Evolutionary conservation across 2,797 vertebrate genomes (phyloP), one percentile per base, ranked within the genome.

Genomic region (Mionectes olivaceus): DNA sequence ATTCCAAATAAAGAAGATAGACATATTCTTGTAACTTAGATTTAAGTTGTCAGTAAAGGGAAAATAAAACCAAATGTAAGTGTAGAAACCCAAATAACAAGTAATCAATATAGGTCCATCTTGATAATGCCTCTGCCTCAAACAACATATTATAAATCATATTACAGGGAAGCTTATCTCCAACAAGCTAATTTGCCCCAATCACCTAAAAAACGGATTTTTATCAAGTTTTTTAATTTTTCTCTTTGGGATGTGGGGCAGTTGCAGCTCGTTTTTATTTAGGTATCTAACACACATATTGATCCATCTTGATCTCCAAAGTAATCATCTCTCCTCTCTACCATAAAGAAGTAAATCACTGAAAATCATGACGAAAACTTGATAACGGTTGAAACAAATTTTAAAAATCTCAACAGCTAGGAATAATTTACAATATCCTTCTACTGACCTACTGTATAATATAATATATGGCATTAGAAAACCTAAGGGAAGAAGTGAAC

Each of bases 381-480:
- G 2, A 9, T 27, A 43, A 12, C 41, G 59, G 41, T 2, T 71
- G 4, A 89, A 85, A 87, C 47, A 55, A 44, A 77, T 18, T 52
- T 19, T 2, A 0, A 32, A 17, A 57, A 59, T 2, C 0, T 2
- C 16, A 61, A 39, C 5, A 81, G 4, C 3, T 41, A 67, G 32
- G 4, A 81, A 8, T 32, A 67, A 35, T 50, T 64, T 50, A 10
- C 47, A 46, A 10, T 82, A 21, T 18, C 71, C 11, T 10, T 59
- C 12, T 71, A 32, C 17, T 65, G 50, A 41, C 9, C n/a, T 64
- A 27, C 5, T 69, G 13, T 11, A 22, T 32, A 4, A 22, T 39
- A 27, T 7, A 32, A 68, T 22, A n/a, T 12, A 28, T 9, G 3
- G 8, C 24, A 80, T 19, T 32, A 73, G 33, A 52, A 77, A 90